A percentile compares a stretch with the other conserved stretches of the same genome.
Conservation (phyloP, 1,140 invertebrate genomes). For the Zaprionus tsacasi region DNA sequence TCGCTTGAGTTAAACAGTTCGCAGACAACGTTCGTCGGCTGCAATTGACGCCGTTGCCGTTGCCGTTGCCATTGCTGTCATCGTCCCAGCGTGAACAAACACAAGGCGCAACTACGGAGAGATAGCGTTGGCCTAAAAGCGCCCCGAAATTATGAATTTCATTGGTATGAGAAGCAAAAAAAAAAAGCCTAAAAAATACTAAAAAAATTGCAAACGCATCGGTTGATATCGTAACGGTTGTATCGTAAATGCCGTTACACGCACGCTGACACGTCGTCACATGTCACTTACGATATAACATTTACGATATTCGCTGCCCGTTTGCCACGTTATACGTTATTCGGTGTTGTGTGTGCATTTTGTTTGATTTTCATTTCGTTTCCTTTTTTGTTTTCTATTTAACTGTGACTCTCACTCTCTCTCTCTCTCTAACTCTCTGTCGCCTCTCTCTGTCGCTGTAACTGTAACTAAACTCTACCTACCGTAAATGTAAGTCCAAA, state of each 20-base stretch:
- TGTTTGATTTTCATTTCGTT: conserved; percentile 29
- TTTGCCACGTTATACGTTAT: conserved; percentile 3
- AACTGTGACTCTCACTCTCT: conserved; percentile 20
- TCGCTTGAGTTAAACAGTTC: conserved; percentile 41
- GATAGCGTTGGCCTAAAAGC: conserved; percentile 82
- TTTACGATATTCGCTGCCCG: background rate
- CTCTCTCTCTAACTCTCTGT: conserved; percentile 14
- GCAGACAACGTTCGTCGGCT: conserved; percentile 43
- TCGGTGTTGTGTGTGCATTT: conserved; percentile 15
- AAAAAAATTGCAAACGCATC: conserved; percentile 5
- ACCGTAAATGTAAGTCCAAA: conserved; percentile 62
- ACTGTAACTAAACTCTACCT: conserved; percentile 48
- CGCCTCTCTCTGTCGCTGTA: conserved; percentile 37
- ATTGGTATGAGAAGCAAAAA: conserved; percentile 73
- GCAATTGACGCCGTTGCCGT: conserved; percentile 41
- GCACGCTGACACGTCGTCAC: conserved; percentile 2
- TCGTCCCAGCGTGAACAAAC: conserved; percentile 35
- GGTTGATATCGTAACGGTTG: background rate
- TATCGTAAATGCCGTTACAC: conserved; percentile 1
- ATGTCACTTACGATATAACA: background rate
- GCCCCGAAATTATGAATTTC: conserved; percentile 84
- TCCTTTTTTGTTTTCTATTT: conserved; percentile 25
- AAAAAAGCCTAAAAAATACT: background rate
- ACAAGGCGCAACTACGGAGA: conserved; percentile 71
- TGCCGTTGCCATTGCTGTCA: background rate